Evolutionary conservation across 2,113 vertebrate genomes (phyloP), one percentile per base, ranked within the genome.

Genomic region (Oncorhynchus masou): DNA sequence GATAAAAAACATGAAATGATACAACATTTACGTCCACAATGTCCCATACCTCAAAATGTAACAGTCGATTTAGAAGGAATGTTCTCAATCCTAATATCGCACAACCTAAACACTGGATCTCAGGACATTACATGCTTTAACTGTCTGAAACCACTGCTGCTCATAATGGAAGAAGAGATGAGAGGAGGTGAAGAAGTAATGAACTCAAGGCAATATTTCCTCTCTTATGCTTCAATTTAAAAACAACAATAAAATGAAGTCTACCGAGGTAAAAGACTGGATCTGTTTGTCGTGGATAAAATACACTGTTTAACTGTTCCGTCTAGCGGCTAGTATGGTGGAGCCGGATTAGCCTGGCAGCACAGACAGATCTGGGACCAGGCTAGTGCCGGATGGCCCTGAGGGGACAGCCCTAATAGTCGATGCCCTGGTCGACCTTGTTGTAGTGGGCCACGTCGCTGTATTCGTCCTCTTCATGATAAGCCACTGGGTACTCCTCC

Each of bases 391-490:
- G 49, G 12, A 54, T 16, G 51, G 51, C 51, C 16, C 9, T 45
- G 9, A 45, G 1, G 5, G 51, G 51, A 54, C 51, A 54, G 51
- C 92, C 3, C 84, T 98, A 98, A 83, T 97, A 98, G 94, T 98
- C 95, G 88, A 96, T 94, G 92, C 94, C 95, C 81, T 97, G 97
- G 54, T 97, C 94, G 0, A 92, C 93, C 89, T 98, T 98, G 71
- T 95, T 95, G 74, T 93, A 90, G 87, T 93, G 94, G 90, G 97
- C 98, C 84, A 98, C 95, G 29, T 97, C 94, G 8, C 92, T 94
- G 91, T 96, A 98, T 83, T 93, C 92, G 71, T 54, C 51, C 15
- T 54, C 51, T 19, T 54, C 51, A 5, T 54, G 13, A 54, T 54
- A 19, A 15, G 13, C 51, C 49, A 93, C 93, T 1, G 95, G 96